Percentiles rank a stretch among this genome's conserved stretches.
These are phyloP conservation scores for Drosophila nikananu DNA, from an alignment of 1,140 invertebrate genomes.

Conservation along the genomic window DNA sequence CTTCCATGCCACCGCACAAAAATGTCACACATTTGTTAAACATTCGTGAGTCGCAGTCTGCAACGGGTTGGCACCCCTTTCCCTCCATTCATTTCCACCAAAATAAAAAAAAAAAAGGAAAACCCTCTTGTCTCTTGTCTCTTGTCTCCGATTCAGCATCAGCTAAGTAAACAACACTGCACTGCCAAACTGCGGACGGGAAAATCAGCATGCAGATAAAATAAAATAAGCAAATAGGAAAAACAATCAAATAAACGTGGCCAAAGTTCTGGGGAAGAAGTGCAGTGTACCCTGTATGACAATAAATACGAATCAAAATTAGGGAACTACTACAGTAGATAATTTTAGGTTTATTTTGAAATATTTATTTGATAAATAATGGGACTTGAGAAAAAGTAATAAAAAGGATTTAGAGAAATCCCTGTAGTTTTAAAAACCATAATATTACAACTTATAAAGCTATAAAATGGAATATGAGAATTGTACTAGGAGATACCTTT, in stretches of 20 bases:
- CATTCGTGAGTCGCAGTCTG: conserved; percentile 77
- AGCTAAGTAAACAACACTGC: conserved; percentile 68
- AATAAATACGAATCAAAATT: too few species aligned
- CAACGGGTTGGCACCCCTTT: conserved; percentile 45
- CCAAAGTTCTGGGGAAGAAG: neutral
- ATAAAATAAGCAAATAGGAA: conserved; percentile 68
- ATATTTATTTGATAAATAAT: neutral
- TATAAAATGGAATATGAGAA: too few species aligned
- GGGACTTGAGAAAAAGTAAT: neutral
- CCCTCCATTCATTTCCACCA: conserved; percentile 3
- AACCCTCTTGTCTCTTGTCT: conserved; percentile 7
- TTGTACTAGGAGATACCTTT: too few species aligned
- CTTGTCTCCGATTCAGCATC: conserved; percentile 26
- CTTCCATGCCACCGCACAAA: conserved; percentile 62
- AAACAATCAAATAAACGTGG: conserved; percentile 50
- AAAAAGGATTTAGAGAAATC: too few species aligned
- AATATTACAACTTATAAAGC: too few species aligned
- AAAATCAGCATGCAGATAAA: conserved; percentile 82
- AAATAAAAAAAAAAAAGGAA: conserved; percentile 8
- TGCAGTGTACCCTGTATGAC: neutral
- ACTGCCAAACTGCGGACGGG: conserved; percentile 68
- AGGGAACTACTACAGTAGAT: neutral
- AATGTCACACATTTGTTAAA: conserved; percentile 84
- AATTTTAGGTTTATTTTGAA: neutral
- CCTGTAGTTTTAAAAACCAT: too few species aligned